A percentile compares a stretch with the other conserved stretches of the same genome.
These are phyloP conservation scores for Oryzias curvinotus DNA, from an alignment of 2,113 vertebrate species.

Conservation along the genomic window DNA sequence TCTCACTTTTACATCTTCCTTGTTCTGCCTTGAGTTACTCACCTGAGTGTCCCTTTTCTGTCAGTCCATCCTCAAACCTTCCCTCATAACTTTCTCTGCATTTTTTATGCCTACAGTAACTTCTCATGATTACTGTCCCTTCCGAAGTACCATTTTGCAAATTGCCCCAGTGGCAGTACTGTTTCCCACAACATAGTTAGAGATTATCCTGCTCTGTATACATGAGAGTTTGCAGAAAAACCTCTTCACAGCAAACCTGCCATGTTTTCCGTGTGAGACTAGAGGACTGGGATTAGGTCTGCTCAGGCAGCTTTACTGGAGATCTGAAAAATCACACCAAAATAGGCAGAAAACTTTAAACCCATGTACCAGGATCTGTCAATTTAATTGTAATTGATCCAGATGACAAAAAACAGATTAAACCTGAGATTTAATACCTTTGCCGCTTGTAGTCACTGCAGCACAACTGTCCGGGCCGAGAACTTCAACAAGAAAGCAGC, in stretches of 20 bases:
- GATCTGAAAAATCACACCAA: slow-evolving; percentile 14
- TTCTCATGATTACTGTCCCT: slow-evolving; percentile 1
- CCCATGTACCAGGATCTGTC: slow-evolving; percentile 21
- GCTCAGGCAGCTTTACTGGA: slow-evolving; percentile 29
- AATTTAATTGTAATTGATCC: slow-evolving; percentile 22
- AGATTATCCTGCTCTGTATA: slow-evolving; percentile 27
- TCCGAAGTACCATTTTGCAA: slow-evolving; percentile 40
- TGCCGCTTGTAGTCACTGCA: slow-evolving; percentile 31
- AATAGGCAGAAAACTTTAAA: neutral
- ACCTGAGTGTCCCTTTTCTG: neutral
- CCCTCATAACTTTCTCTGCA: neutral
- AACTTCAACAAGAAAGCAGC: neutral
- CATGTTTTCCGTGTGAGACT: slow-evolving; percentile 44
- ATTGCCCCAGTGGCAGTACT: slow-evolving; percentile 17
- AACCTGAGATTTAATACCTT: slow-evolving; percentile 38
- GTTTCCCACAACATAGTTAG: slow-evolving; percentile 14
- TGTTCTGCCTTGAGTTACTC: slow-evolving; percentile 18
- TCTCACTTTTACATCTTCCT: slow-evolving; percentile 44
- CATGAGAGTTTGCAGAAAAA: slow-evolving; percentile 14
- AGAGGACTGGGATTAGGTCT: slow-evolving; percentile 35
- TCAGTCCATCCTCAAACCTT: neutral
- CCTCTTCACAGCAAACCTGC: slow-evolving; percentile 28
- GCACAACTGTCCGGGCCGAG: neutral
- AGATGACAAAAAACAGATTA: slow-evolving; percentile 21
- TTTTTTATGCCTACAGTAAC: slow-evolving; percentile 1